Evolutionary conservation across 2,113 vertebrate genomes (phyloP).

Genomic region (Ranitomeya variabilis): DNA sequence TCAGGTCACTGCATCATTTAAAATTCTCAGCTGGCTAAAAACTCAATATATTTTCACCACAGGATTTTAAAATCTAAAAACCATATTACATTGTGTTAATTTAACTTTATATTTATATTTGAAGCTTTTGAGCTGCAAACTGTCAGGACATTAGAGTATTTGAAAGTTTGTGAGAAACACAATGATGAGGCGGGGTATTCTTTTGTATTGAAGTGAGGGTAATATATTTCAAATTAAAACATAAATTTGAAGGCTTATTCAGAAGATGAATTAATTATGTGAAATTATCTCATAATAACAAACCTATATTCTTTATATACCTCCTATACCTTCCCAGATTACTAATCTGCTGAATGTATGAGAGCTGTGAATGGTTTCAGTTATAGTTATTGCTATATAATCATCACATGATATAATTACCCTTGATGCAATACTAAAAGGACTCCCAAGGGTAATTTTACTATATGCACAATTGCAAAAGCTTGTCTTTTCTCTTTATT

Average conservation of each 20-base stretch:
- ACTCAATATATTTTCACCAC: constrained; percentile 37
- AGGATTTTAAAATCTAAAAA: constrained; percentile 47
- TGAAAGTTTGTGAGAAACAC: background rate
- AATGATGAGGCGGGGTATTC: background rate
- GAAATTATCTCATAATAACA: constrained; percentile 56
- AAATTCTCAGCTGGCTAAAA: constrained; percentile 53
- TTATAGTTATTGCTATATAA: constrained; percentile 66
- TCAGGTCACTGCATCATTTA: constrained; percentile 51
- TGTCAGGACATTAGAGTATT: background rate
- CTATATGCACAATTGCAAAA: constrained; percentile 67
- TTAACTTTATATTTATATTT: constrained; percentile 34
- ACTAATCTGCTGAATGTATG: constrained; percentile 67
- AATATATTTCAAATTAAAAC: constrained; percentile 4
- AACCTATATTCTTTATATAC: constrained; percentile 61
- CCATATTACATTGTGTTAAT: constrained; percentile 27
- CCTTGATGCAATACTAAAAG: constrained; percentile 70
- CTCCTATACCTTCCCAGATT: constrained; percentile 67
- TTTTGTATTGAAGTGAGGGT: background rate
- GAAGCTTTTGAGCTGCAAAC: background rate
- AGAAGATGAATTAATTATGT: constrained; percentile 16
- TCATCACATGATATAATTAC: constrained; percentile 69
- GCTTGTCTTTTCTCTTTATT: constrained; percentile 64
- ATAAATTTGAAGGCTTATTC: constrained; percentile 15
- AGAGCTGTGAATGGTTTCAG: constrained; percentile 67
- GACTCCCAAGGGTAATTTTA: constrained; percentile 65